A percentile compares a stretch with the other conserved stretches of the same genome.
These are phyloP conservation scores for Ascaphus truei DNA, from an alignment of 2,113 vertebrate genomes.

Conservation along the genomic window DNA sequence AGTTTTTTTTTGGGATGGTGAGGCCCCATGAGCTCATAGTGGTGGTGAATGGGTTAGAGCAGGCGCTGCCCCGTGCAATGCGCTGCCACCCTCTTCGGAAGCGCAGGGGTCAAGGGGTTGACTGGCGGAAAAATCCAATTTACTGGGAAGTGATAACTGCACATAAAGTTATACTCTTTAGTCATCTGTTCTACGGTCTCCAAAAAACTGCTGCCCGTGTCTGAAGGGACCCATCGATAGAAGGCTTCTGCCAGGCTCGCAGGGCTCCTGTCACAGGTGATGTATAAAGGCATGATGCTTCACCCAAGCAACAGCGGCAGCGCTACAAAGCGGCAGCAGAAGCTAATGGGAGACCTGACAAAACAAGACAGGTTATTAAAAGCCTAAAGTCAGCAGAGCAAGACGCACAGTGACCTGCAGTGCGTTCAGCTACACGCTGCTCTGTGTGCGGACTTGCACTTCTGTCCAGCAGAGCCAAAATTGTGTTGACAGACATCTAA, in stretches of 20 bases:
- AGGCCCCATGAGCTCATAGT: too few relatives aligned
- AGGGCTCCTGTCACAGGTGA: not conserved
- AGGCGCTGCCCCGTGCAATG: too few relatives aligned
- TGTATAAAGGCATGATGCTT: not conserved
- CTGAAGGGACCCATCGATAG: too few relatives aligned
- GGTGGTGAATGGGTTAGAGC: too few relatives aligned
- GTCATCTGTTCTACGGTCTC: too few relatives aligned
- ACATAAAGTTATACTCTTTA: too few relatives aligned
- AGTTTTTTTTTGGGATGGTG: too few relatives aligned
- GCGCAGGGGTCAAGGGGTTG: too few relatives aligned
- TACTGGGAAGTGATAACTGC: too few relatives aligned
- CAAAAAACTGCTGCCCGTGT: too few relatives aligned
- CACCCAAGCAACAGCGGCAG: not conserved
- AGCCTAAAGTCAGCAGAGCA: conserved; percentile 8
- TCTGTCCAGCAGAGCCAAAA: not conserved
- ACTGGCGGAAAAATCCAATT: too few relatives aligned
- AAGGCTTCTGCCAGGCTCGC: not conserved
- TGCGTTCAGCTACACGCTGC: not conserved
- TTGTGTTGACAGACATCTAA: not conserved
- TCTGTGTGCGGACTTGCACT: not conserved
- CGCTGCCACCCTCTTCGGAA: too few relatives aligned
- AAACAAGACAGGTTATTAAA: conserved; percentile 19
- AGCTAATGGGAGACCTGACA: conserved; percentile 11
- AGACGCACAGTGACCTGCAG: not conserved
- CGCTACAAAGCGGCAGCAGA: not conserved